These are phyloP conservation scores for Trichosurus vulpecula DNA, from an alignment of 2,797 vertebrate genomes.

Conservation along the genomic window DNA sequence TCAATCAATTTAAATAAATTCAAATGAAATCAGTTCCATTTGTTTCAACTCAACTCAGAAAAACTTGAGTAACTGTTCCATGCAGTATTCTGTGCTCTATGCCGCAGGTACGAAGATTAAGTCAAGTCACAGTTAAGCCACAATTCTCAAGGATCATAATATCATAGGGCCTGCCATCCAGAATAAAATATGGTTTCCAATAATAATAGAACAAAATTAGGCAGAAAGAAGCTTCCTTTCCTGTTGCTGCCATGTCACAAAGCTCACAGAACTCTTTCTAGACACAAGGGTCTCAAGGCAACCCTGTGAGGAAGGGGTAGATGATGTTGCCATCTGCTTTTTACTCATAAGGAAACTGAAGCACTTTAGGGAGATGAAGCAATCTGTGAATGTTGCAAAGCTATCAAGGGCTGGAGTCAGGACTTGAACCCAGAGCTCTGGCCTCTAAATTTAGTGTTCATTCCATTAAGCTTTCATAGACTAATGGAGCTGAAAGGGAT, in stretches of 20 bases:
- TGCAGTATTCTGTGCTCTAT: background rate
- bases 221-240: background rate
- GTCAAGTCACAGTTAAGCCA: background rate
- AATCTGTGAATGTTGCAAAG: background rate
- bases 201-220: background rate
- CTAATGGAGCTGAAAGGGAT: background rate
- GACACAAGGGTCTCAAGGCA: background rate
- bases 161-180: background rate
- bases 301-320: background rate
- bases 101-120: background rate
- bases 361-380: background rate
- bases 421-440: background rate
- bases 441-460: background rate
- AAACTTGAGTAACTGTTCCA: background rate
- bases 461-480: background rate
- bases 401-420: background rate
- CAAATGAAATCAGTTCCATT: background rate
- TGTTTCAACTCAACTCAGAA: background rate
- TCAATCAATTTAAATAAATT: background rate
- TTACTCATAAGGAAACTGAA: background rate
- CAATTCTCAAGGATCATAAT: background rate
- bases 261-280: background rate
- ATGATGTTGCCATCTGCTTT: background rate
- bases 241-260: background rate
- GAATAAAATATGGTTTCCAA: background rate